Conservation (phyloP, 2,797 vertebrate species). For the Pseudochromis fuscus region DNA sequence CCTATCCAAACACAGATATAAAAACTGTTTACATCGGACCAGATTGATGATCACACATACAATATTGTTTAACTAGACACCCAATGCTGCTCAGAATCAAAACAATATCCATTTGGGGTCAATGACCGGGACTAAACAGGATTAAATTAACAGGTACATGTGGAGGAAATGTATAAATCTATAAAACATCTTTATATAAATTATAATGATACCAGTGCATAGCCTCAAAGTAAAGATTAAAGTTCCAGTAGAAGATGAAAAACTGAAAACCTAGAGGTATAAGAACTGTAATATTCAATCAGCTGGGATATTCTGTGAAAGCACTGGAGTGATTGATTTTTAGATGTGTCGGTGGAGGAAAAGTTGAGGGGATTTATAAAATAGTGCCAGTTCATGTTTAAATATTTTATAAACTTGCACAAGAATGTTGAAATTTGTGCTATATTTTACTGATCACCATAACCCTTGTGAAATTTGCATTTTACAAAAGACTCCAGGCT, state of each 20-base stretch:
- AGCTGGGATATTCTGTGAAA: background rate
- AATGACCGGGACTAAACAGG: too few relatives aligned
- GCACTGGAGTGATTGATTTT: background rate
- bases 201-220: too few relatives aligned
- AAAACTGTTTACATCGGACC: constrained; percentile 2
- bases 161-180: background rate
- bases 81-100: background rate
- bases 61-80: background rate
- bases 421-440: too few relatives aligned
- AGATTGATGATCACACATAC: background rate
- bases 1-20: background rate
- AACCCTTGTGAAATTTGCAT: background rate
- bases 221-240: background rate
- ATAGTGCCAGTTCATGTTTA: too few relatives aligned
- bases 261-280: background rate
- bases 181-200: too few relatives aligned
- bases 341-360: background rate
- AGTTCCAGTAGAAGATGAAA: background rate
- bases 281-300: too few relatives aligned
- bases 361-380: too few relatives aligned
- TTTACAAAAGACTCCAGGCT: too few relatives aligned
- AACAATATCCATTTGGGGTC: background rate
- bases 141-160: background rate
- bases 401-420: too few relatives aligned
- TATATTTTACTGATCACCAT: background rate